Conservation (phyloP, 2,797 vertebrate species). For the Malurus leucopterus region DNA sequence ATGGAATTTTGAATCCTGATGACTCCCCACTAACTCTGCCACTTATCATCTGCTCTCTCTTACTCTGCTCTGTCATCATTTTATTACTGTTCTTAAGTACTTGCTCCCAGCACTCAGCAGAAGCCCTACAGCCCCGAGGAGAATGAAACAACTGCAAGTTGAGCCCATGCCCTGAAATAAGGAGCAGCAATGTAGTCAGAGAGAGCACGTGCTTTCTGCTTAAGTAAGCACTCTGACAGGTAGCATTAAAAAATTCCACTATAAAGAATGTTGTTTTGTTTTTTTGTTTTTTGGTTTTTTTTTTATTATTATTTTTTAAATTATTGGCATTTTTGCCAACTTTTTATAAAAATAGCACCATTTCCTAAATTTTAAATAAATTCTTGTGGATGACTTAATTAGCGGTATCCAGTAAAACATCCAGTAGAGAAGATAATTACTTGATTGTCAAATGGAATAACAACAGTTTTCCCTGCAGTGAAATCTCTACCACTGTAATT, state of each 20-base stretch:
- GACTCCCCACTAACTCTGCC: background rate
- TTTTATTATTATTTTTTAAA: background rate
- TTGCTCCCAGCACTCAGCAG: background rate
- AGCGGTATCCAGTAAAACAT: conserved; percentile 60
- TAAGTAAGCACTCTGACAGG: background rate
- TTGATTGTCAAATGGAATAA: conserved; percentile 74
- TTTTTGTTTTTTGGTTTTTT: no score
- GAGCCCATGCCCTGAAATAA: background rate
- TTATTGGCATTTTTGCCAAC: background rate
- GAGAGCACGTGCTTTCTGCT: background rate
- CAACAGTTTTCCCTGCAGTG: conserved; percentile 66
- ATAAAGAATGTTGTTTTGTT: background rate
- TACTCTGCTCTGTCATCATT: background rate
- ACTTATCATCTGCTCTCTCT: background rate
- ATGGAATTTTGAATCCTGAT: background rate
- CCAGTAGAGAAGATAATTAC: conserved; percentile 71
- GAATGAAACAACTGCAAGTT: background rate
- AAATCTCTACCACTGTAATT: conserved; percentile 69
- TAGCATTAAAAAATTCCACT: background rate
- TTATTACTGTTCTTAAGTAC: background rate
- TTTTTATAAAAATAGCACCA: background rate
- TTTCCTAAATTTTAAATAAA: conserved; percentile 65
- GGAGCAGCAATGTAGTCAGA: background rate
- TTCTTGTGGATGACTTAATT: conserved; percentile 62
- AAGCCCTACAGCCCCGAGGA: background rate